Evolutionary conservation across 1,140 invertebrate species (phyloP).

Genomic region (Trichonephila inaurata): DNA sequence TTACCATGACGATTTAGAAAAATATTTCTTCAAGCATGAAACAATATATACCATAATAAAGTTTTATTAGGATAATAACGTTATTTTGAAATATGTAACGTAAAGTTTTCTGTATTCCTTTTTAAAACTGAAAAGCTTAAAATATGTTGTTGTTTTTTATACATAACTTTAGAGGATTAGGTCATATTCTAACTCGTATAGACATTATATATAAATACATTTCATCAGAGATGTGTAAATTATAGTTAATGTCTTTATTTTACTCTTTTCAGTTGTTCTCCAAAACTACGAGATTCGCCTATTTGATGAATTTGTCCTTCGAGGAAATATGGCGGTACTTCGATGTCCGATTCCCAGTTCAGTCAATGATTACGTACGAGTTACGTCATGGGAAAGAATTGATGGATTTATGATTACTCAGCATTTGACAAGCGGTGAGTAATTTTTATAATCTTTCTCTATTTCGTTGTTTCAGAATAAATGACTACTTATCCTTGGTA

Average conservation of each 20-base stretch:
- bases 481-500: too few relatives aligned
- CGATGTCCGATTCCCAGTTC: constrained; percentile 81
- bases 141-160: too few relatives aligned
- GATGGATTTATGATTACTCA: constrained; percentile 74
- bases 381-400: constrained; percentile 80
- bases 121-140: too few relatives aligned
- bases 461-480: neutral
- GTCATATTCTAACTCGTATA: too few relatives aligned
- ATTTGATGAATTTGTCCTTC: constrained; percentile 81
- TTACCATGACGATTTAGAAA: too few relatives aligned
- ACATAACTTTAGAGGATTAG: too few relatives aligned
- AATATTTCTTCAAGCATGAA: too few relatives aligned
- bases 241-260: neutral
- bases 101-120: too few relatives aligned
- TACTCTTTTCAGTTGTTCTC: constrained; percentile 86
- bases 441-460: neutral
- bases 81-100: too few relatives aligned
- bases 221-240: neutral
- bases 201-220: too few relatives aligned
- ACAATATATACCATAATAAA: too few relatives aligned
- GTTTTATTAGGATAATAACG: too few relatives aligned
- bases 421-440: constrained; percentile 43
- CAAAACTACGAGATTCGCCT: constrained; percentile 88
- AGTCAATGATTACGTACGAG: constrained; percentile 81
- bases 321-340: constrained; percentile 82